These are phyloP conservation scores for Symphodus melops DNA, from an alignment of 2,113 vertebrate species.

Conservation along the genomic window DNA sequence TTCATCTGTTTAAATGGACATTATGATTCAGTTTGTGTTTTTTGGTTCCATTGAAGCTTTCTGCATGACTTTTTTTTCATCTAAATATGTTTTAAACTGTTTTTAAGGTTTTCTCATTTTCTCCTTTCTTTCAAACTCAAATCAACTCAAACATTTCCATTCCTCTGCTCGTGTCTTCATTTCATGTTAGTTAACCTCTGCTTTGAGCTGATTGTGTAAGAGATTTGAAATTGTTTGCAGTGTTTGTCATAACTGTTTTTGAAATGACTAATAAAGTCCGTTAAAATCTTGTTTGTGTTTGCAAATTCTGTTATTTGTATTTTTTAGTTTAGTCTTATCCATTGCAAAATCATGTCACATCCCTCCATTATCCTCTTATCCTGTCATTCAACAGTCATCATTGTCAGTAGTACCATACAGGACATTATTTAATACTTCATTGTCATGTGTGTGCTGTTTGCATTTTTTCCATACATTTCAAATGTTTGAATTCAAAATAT, in stretches of 20 bases:
- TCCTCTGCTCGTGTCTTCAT: conserved; percentile 62
- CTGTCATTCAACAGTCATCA: conserved; percentile 13
- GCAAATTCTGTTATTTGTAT: conserved; percentile 52
- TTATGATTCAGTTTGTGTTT: conserved; percentile 23
- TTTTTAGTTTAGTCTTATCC: conserved; percentile 7
- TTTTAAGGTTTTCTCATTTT: conserved; percentile 24
- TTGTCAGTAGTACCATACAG: conserved; percentile 27
- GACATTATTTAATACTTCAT: neutral
- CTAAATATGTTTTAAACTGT: conserved; percentile 20
- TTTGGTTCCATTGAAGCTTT: conserved; percentile 35
- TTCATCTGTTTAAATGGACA: neutral
- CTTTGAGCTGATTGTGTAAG: conserved; percentile 45
- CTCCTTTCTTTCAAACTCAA: conserved; percentile 27
- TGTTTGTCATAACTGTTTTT: conserved; percentile 64
- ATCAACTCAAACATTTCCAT: conserved; percentile 41
- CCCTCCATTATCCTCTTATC: conserved; percentile 24
- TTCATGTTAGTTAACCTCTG: conserved; percentile 59
- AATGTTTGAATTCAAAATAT: neutral
- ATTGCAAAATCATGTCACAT: conserved; percentile 15
- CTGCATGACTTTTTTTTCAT: conserved; percentile 42
- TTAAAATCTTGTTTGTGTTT: conserved; percentile 55
- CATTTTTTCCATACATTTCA: neutral
- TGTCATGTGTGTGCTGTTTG: conserved; percentile 24
- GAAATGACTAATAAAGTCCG: conserved; percentile 76
- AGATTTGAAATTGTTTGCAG: conserved; percentile 51